These are phyloP conservation scores for Cirrhinus mrigala DNA, from an alignment of 2,797 vertebrate species.

Conservation along the genomic window DNA sequence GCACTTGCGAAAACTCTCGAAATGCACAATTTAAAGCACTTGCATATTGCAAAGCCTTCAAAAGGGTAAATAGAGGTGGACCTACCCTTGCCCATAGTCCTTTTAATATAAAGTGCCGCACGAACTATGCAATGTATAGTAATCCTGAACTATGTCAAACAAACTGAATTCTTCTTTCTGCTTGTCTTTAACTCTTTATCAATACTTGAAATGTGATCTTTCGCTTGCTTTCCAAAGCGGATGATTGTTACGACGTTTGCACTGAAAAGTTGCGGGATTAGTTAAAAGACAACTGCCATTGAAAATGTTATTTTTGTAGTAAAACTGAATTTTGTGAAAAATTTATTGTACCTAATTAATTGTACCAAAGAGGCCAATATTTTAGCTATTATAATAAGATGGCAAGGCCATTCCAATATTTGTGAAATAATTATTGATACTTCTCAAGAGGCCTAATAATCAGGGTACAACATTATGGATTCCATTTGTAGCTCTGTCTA, in stretches of 20 bases:
- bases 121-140: slow-evolving; percentile 99
- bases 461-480: slow-evolving; percentile 90
- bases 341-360: slow-evolving; percentile 97
- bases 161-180: slow-evolving; percentile 79
- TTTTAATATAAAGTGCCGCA: slow-evolving; percentile 89
- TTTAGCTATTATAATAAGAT: slow-evolving; percentile 89
- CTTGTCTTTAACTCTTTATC: slow-evolving; percentile 92
- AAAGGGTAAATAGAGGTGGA: slow-evolving; percentile 87
- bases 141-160: slow-evolving; percentile 87
- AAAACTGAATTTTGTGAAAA: slow-evolving; percentile 92
- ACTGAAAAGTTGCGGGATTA: slow-evolving; percentile 99
- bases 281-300: slow-evolving; percentile 91
- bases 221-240: slow-evolving; percentile 99
- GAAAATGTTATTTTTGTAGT: slow-evolving; percentile 99
- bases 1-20: slow-evolving; percentile 87
- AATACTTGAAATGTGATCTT: slow-evolving; percentile 99
- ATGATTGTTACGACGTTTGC: slow-evolving; percentile 99
- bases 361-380: slow-evolving; percentile 99
- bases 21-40: slow-evolving; percentile 94
- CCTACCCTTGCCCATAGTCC: slow-evolving; percentile 81
- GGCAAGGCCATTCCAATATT: slow-evolving; percentile 86
- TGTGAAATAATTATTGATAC: slow-evolving; percentile 84
- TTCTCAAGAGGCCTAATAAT: slow-evolving; percentile 89
- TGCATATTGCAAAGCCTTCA: slow-evolving; percentile 93
- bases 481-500: slow-evolving; percentile 87